Evolutionary conservation across 37 sponge, comb jelly and placozoan genomes (phyloP), one percentile per base, ranked within the genome.

Genomic region (Haliclona indistincta): DNA sequence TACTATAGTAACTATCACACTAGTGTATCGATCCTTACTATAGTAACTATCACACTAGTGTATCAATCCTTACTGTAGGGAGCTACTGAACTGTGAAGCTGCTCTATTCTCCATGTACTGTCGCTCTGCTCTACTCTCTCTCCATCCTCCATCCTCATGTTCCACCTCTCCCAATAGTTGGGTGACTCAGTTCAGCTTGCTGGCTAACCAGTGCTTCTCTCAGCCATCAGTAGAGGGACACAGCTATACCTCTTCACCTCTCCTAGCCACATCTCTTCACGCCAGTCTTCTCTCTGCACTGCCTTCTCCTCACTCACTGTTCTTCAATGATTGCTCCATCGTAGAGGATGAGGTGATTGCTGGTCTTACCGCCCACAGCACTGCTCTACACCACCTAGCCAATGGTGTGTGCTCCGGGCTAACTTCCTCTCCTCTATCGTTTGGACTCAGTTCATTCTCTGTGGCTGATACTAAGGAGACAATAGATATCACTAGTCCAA

Each of bases 81-180:
- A 87, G 64, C 81, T 92, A 7, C 64, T 92, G 56, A 43, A 38
- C 23, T 89, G 88, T 72, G 95, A 94, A 77, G 43, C 53, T 4
- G 54, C 81, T 0, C 81, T 89, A 8, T 49, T 68, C 47, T 70
- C 47, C 73, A 68, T 89, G 78, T 89, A 89, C 78, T 94, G 91
- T 47, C 77, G 91, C n/a, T 42, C 65, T 45, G 86, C 86, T 22
- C 70, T 93, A 47, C 79, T 91, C 34, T 17, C 60, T 13, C 44
- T 85, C 3, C 43, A 61, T 5, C 33, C 63, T 23, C 15, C 63
- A 30, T 5, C 26, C 8, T 23, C 75, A 13, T 13, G 7, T 8
- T 73, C 58, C 39, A 7, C 6, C 58, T 58, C 75, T 5, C 4
- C 7, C 4, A 6, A 20, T 25, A 25, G 6, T 6, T 58, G n/a